A percentile compares a stretch with the other conserved stretches of the same genome.
These are phyloP conservation scores for Clupea harengus DNA, from an alignment of 2,113 vertebrate genomes.

Conservation along the genomic window DNA sequence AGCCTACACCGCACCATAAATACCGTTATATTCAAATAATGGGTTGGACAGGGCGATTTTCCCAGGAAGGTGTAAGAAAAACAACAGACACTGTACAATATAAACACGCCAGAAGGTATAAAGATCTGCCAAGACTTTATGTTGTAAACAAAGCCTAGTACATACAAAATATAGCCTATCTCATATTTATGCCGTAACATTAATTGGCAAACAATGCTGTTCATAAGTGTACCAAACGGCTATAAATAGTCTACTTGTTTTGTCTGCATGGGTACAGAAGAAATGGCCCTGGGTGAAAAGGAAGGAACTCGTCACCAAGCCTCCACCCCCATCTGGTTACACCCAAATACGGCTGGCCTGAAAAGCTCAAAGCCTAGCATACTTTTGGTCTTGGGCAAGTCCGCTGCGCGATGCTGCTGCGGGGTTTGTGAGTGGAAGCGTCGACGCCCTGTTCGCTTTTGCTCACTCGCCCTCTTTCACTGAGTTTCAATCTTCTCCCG, in stretches of 20 bases:
- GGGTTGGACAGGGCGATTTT: no score
- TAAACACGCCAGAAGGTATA: no score
- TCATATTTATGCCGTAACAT: background rate
- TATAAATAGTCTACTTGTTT: background rate
- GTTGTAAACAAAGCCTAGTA: no score
- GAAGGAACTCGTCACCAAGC: constrained; percentile 67
- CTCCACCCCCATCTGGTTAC: constrained; percentile 49
- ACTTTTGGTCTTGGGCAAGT: constrained; percentile 50
- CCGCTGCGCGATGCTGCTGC: constrained; percentile 39
- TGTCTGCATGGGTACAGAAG: background rate
- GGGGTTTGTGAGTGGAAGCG: constrained; percentile 28
- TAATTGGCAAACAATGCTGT: background rate
- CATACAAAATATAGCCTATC: no score
- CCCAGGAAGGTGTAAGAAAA: no score
- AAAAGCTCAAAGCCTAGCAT: constrained; percentile 30
- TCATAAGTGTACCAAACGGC: background rate
- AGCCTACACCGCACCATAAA: background rate
- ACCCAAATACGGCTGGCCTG: constrained; percentile 25
- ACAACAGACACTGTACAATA: no score
- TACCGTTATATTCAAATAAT: no score
- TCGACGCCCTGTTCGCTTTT: constrained; percentile 17
- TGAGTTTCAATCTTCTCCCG: constrained; percentile 4
- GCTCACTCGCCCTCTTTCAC: background rate
- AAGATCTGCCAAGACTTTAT: background rate
- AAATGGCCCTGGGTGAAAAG: constrained; percentile 43